Conservation (phyloP, 1,140 invertebrate species). For the Brachionus paranguensis region DNA sequence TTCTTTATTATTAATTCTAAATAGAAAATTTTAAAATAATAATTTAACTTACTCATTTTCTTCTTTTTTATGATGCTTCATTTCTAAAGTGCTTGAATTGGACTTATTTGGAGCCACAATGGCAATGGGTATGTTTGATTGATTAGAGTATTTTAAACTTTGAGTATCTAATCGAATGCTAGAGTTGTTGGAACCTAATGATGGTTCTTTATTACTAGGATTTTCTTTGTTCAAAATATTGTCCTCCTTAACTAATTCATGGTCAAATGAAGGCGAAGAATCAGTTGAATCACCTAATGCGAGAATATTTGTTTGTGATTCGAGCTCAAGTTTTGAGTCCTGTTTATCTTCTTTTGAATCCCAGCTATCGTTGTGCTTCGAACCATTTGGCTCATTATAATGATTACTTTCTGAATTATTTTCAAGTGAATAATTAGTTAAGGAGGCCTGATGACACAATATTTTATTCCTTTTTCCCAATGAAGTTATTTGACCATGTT, state of each 20-base stretch:
- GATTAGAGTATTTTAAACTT: background rate
- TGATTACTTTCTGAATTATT: background rate
- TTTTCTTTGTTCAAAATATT: background rate
- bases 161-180: background rate
- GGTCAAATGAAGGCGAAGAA: background rate
- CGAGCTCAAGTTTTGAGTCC: background rate
- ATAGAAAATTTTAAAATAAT: background rate
- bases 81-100: conserved; percentile 25
- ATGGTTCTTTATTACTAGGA: background rate
- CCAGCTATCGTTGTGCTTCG: background rate
- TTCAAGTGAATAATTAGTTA: background rate
- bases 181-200: background rate
- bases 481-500: conserved; percentile 6
- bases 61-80: background rate
- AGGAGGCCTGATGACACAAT: background rate
- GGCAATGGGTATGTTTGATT: background rate
- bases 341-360: background rate
- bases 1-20: background rate
- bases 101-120: conserved; percentile 26
- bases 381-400: background rate
- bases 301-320: background rate
- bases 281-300: background rate
- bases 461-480: conserved; percentile 14
- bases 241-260: background rate
- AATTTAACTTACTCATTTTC: background rate